phyloP scores from a whole-genome alignment of 2,113 vertebrate species.

The Rissa tridactyla region DNA sequence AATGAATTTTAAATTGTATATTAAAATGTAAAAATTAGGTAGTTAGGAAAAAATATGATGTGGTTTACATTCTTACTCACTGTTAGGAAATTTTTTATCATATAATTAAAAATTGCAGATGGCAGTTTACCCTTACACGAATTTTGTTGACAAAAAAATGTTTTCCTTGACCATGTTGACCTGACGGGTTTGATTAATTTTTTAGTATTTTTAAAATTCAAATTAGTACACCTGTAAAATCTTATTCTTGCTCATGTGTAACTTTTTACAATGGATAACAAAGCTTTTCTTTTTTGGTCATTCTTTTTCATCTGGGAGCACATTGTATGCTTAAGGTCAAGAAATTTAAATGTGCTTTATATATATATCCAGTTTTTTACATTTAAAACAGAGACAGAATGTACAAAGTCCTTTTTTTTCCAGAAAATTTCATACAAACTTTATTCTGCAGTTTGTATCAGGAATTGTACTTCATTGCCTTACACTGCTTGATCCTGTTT shows the following conservation, averaged over 20 bases:
- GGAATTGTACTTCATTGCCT: background rate
- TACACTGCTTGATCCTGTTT: conserved; percentile 15
- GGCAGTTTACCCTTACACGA: background rate
- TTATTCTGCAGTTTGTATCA: background rate
- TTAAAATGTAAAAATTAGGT: conserved; percentile 10
- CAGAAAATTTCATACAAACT: background rate
- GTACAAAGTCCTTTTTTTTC: background rate
- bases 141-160: background rate
- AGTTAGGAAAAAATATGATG: conserved; percentile 3
- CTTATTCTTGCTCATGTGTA: background rate
- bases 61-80: background rate
- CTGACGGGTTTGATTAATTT: background rate
- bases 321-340: rapidly evolving
- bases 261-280: background rate
- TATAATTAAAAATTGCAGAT: background rate
- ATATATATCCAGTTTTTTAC: background rate
- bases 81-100: background rate
- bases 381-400: background rate
- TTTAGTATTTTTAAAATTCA: background rate
- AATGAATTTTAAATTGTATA: conserved; percentile 24
- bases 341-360: background rate
- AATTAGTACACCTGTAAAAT: background rate
- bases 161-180: background rate
- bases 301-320: background rate
- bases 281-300: background rate